These are phyloP conservation scores for Melanerpes formicivorus DNA, from an alignment of 2,113 vertebrate genomes.

Conservation along the genomic window DNA sequence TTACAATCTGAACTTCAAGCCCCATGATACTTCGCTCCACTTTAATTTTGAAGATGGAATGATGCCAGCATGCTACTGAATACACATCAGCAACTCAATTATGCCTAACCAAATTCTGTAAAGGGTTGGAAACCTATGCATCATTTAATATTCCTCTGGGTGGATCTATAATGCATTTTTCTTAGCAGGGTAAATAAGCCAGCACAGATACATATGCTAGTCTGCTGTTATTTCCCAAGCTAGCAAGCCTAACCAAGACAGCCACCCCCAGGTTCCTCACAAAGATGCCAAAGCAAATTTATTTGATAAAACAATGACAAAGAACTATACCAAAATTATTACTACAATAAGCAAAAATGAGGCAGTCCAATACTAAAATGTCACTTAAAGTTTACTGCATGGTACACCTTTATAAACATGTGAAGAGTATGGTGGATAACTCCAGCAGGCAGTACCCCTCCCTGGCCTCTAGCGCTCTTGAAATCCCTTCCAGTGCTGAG, in stretches of 20 bases:
- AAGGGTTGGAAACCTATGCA: neutral
- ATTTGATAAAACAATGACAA: neutral
- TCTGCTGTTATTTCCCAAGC: neutral
- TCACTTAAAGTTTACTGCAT: neutral
- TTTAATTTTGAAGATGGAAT: no score
- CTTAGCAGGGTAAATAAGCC: neutral
- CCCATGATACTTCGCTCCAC: no score
- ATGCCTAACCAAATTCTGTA: neutral
- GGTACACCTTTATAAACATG: neutral
- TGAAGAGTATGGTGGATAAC: neutral
- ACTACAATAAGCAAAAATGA: neutral
- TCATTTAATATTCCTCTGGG: neutral
- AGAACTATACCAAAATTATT: neutral
- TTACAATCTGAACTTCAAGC: no score
- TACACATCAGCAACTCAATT: neutral
- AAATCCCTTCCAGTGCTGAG: neutral
- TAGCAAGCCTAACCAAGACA: neutral
- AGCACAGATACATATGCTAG: neutral
- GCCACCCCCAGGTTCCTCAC: neutral
- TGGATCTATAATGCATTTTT: neutral
- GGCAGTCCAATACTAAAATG: neutral
- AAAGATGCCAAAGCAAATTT: neutral
- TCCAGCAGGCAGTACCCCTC: neutral
- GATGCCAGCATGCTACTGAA: no score
- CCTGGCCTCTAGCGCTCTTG: neutral